phyloP scores from a whole-genome alignment of 2,113 vertebrate species.

The Gymnorhina tibicen region DNA sequence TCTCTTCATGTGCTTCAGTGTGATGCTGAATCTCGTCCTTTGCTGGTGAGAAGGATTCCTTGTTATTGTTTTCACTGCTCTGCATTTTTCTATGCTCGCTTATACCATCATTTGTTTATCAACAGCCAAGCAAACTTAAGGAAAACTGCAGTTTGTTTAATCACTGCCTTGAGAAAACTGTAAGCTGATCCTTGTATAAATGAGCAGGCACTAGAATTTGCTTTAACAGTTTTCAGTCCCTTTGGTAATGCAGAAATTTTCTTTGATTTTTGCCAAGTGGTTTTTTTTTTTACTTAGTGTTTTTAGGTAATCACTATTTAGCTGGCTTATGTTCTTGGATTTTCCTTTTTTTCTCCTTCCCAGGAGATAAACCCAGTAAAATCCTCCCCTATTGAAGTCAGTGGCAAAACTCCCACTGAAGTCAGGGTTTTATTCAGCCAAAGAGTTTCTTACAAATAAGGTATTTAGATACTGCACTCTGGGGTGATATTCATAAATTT shows the following conservation, averaged over 20 bases:
- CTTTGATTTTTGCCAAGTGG: conserved; percentile 4
- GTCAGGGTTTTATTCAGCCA: conserved; percentile 1
- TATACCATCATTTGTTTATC: conserved; percentile 2
- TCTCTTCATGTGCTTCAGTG: background rate
- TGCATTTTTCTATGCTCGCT: background rate
- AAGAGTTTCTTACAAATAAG: conserved; percentile 36
- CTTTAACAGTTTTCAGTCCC: conserved; percentile 33
- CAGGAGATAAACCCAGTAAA: conserved; percentile 19
- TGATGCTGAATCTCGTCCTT: background rate
- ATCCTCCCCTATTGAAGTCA: conserved; percentile 15
- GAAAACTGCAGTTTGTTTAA: conserved; percentile 19
- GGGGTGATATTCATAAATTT: conserved; percentile 27
- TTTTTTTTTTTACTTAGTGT: background rate
- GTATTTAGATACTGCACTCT: conserved; percentile 35
- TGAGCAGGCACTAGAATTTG: background rate
- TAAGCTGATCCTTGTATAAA: conserved; percentile 32
- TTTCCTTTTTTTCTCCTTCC: conserved; percentile 5
- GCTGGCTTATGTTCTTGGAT: conserved; percentile 14
- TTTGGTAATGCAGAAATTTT: conserved; percentile 19
- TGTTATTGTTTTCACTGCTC: background rate
- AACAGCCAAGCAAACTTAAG: background rate
- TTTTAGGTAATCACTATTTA: conserved; percentile 36
- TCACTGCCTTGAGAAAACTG: conserved; percentile 45
- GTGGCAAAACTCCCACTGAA: conserved; percentile 24
- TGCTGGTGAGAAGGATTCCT: background rate